Percentiles rank a stretch among this genome's conserved stretches.
Evolutionary conservation across 1,140 invertebrate species (phyloP).

Genomic region (Pseudomyrmex concolor): DNA sequence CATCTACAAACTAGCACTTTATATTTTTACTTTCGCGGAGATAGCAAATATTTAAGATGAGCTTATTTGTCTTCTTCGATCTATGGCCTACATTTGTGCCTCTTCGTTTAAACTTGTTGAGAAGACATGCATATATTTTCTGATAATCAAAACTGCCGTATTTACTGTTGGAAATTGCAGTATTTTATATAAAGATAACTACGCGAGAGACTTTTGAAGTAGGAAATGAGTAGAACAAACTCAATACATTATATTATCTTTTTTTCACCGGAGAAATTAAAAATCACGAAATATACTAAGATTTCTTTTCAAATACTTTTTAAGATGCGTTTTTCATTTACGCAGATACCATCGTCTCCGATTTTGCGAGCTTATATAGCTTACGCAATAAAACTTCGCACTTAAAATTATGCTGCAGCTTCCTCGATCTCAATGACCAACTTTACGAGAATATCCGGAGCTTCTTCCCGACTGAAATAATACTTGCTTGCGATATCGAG

Average conservation of each 20-base stretch:
- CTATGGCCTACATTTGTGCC: slow-evolving; percentile 44
- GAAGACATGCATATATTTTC: slow-evolving; percentile 31
- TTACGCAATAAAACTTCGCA: slow-evolving; percentile 41
- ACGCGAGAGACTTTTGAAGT: no score
- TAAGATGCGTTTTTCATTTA: slow-evolving; percentile 30
- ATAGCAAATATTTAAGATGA: slow-evolving; percentile 57
- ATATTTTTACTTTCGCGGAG: slow-evolving; percentile 40
- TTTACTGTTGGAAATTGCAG: slow-evolving; percentile 14
- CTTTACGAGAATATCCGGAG: slow-evolving; percentile 42
- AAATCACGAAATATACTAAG: background rate
- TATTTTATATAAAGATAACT: background rate
- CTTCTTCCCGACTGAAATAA: slow-evolving; percentile 40
- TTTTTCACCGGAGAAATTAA: background rate
- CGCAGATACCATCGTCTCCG: background rate
- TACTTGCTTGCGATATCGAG: slow-evolving; percentile 42
- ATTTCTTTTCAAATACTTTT: slow-evolving; percentile 23
- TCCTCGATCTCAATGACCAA: slow-evolving; percentile 40
- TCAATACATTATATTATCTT: background rate
- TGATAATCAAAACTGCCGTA: slow-evolving; percentile 26
- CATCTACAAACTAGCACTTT: slow-evolving; percentile 21
- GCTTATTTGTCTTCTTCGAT: slow-evolving; percentile 52
- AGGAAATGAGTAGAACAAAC: background rate
- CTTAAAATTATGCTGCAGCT: slow-evolving; percentile 31
- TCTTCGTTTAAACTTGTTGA: slow-evolving; percentile 27
- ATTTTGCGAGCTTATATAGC: slow-evolving; percentile 26